Conservation (phyloP, 2,113 vertebrate genomes). For the Gasterosteus nipponicus region DNA sequence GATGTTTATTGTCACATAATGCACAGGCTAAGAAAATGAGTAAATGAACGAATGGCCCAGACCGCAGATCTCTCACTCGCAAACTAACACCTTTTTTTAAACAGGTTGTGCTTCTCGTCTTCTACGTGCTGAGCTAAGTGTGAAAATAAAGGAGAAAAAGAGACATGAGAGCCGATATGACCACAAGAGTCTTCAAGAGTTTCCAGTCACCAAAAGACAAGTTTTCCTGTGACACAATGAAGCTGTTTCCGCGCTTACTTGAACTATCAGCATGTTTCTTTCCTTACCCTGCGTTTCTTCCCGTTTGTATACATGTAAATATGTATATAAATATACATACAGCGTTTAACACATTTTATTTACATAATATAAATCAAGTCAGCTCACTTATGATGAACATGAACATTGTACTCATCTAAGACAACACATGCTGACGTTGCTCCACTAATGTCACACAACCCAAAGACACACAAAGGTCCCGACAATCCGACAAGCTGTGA, state of each 20-base stretch:
- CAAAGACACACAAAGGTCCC: background rate
- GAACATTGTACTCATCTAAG: background rate
- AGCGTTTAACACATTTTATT: background rate
- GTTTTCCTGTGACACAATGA: constrained; percentile 5
- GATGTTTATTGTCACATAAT: background rate
- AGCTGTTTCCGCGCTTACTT: background rate
- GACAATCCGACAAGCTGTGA: background rate
- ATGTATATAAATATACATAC: too few relatives aligned
- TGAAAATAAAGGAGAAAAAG: constrained; percentile 18
- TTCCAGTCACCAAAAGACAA: background rate
- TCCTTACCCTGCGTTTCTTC: background rate
- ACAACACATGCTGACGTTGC: background rate
- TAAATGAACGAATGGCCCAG: too few relatives aligned
- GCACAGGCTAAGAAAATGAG: background rate
- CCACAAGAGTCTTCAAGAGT: background rate
- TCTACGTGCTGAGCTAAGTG: constrained; percentile 27
- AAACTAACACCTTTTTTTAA: background rate
- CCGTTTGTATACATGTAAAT: background rate
- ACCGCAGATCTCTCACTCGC: too few relatives aligned
- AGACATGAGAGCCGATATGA: background rate
- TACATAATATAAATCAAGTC: too few relatives aligned
- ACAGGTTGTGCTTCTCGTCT: background rate
- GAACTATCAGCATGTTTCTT: background rate
- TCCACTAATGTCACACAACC: background rate
- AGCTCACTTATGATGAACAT: background rate